phyloP scores from a whole-genome alignment of 2,113 vertebrate species.

The Perca flavescens region DNA sequence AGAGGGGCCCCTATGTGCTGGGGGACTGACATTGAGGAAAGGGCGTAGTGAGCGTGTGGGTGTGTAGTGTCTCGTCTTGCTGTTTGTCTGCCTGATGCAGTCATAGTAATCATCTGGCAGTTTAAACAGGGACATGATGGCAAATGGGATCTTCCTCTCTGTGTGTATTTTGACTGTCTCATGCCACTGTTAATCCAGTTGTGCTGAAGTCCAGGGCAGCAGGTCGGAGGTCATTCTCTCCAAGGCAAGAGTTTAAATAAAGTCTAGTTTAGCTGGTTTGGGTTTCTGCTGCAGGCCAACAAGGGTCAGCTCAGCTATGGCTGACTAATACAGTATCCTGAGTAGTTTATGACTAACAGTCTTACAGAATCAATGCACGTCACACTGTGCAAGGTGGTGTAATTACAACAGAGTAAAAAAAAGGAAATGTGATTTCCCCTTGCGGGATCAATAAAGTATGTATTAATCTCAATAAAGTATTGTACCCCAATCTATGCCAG shows the following conservation, averaged over 20 bases:
- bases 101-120: slow-evolving; percentile 34
- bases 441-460: too few relatives aligned
- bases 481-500: background rate
- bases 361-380: background rate
- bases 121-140: slow-evolving; percentile 44
- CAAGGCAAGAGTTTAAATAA: slow-evolving; percentile 74
- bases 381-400: background rate
- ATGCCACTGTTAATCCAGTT: slow-evolving; percentile 44
- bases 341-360: slow-evolving; percentile 6
- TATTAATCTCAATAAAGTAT: background rate
- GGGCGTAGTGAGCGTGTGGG: background rate
- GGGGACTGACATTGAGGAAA: slow-evolving; percentile 53
- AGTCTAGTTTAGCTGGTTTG: slow-evolving; percentile 47
- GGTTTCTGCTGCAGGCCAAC: slow-evolving; percentile 29
- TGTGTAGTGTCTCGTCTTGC: background rate
- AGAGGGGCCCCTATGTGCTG: slow-evolving; percentile 51
- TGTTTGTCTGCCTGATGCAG: slow-evolving; percentile 19
- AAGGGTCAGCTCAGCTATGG: background rate
- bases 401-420: too few relatives aligned
- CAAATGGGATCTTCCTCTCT: slow-evolving; percentile 43
- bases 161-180: slow-evolving; percentile 25
- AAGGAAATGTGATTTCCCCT: too few relatives aligned
- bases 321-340: background rate
- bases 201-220: slow-evolving; percentile 11
- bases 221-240: slow-evolving; percentile 45